Conservation (phyloP, 2,888 invertebrate species). For the Galeopsomyia nigrocyanea region DNA sequence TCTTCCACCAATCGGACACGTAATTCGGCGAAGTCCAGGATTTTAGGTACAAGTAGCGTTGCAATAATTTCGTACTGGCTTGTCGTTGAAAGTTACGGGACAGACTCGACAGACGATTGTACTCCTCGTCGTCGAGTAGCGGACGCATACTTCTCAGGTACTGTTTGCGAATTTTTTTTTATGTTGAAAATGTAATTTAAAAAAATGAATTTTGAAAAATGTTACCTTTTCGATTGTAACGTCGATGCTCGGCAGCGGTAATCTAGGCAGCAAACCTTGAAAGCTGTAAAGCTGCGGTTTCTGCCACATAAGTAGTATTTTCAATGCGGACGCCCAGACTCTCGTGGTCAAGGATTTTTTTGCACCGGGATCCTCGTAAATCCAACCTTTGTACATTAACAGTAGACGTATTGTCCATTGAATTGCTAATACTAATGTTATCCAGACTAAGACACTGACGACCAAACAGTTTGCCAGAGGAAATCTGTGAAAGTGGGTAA, state of each 20-base stretch:
- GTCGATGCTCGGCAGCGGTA: slow-evolving; percentile 89
- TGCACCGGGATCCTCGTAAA: slow-evolving; percentile 90
- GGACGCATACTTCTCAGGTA: slow-evolving; percentile 95
- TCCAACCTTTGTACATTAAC: slow-evolving; percentile 98
- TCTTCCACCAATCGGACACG: slow-evolving; percentile 99
- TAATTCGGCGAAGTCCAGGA: slow-evolving; percentile 97
- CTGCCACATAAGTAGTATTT: slow-evolving; percentile 89
- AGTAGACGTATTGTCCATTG: slow-evolving; percentile 90
- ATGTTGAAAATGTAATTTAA: too few species aligned
- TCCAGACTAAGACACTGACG: slow-evolving; percentile 87
- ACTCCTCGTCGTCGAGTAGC: slow-evolving; percentile 87
- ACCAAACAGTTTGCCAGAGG: slow-evolving; percentile 81
- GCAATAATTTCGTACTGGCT: slow-evolving; percentile 91
- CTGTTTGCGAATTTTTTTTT: slow-evolving; percentile 68
- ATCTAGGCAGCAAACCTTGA: slow-evolving; percentile 94
- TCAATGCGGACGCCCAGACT: slow-evolving; percentile 87
- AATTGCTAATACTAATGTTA: slow-evolving; percentile 86
- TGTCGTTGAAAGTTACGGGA: slow-evolving; percentile 85
- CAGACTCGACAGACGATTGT: slow-evolving; percentile 83
- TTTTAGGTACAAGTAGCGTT: slow-evolving; percentile 92
- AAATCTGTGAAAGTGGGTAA: slow-evolving; percentile 49
- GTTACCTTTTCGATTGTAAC: slow-evolving; percentile 90
- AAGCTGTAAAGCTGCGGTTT: slow-evolving; percentile 95
- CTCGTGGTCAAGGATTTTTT: slow-evolving; percentile 81
- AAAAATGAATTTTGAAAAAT: slow-evolving; percentile 41